Base-by-base conservation (phyloP, 2,797 vertebrate species). In the Amniataba percoides region DNA sequence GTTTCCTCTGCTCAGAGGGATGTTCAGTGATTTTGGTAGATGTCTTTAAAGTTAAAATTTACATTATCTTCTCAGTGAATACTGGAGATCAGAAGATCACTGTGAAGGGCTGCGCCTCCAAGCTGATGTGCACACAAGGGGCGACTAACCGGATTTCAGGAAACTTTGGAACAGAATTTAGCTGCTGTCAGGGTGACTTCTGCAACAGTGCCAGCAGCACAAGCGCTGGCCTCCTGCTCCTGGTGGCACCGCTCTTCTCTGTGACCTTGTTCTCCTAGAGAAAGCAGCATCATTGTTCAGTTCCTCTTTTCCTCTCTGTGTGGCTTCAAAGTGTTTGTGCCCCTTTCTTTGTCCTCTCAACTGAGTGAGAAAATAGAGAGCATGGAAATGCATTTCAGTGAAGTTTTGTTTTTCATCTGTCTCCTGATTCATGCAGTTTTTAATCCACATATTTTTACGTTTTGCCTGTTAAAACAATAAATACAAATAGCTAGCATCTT, bases 41-140 rank as follows among this genome's bases (percentile, higher is more conserved):
- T 45, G 15, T 34, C 39, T 14, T 46, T 12, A 8, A 52, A 48
- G 7, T n/a, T 61, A 6, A 45, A 39, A 42, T 7, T 27, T 5
- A 65, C 4, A 48, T n/a, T 46, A 3, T 66, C 73, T 64, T 66
- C 6, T 45, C 68, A 92, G 88, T 83, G 59, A n/a, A 0, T 0
- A 0, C 0, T 0, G 45, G 0, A 1, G 25, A 16, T 2, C 0
- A 18, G 3, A 21, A 1, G 2, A 0, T 0, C 0, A 21, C 6
- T 0, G 0, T 72, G 49, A 93, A 90, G 78, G 93, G 93, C 36
- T 94, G 93, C 27, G 80, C 64, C 39, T 71, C 88, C 48, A 59
- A 52, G 48, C 0, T 0, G 11, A 0, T 84, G 0, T 93, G 90
- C 21, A n/a, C 18, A 18, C 0, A 2, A 1, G 0, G 0, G 0